Conservation (phyloP, 2,113 vertebrate species). For the Aramus guarauna region DNA sequence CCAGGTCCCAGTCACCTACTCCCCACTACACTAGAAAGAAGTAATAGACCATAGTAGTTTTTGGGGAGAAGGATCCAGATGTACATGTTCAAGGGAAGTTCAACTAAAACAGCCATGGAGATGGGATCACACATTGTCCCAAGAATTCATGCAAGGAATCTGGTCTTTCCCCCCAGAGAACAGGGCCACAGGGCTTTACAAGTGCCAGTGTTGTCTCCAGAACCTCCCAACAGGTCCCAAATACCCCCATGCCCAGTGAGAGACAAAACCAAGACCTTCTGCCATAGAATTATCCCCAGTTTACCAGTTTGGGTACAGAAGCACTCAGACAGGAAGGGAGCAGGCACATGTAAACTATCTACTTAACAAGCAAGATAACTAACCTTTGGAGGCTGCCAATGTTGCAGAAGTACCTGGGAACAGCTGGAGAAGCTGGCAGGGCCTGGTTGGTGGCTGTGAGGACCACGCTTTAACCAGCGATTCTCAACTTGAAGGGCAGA, state of each 20-base stretch:
- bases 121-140: background rate
- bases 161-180: background rate
- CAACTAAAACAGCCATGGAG: background rate
- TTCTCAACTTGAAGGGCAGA: background rate
- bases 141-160: background rate
- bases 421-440: background rate
- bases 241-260: background rate
- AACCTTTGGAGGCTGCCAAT: constrained; percentile 46
- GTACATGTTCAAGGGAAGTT: background rate
- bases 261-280: background rate
- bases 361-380: background rate
- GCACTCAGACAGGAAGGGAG: background rate
- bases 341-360: background rate
- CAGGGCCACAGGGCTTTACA: background rate
- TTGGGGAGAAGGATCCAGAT: background rate
- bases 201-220: background rate
- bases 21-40: background rate
- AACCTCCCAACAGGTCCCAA: background rate
- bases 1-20: background rate
- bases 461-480: background rate
- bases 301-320: background rate
- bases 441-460: background rate
- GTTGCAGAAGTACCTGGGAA: background rate
- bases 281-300: background rate
- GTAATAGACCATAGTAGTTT: background rate